Evolutionary conservation across 2,888 invertebrate genomes (phyloP).

Genomic region (Didymodactylos carnosus): DNA sequence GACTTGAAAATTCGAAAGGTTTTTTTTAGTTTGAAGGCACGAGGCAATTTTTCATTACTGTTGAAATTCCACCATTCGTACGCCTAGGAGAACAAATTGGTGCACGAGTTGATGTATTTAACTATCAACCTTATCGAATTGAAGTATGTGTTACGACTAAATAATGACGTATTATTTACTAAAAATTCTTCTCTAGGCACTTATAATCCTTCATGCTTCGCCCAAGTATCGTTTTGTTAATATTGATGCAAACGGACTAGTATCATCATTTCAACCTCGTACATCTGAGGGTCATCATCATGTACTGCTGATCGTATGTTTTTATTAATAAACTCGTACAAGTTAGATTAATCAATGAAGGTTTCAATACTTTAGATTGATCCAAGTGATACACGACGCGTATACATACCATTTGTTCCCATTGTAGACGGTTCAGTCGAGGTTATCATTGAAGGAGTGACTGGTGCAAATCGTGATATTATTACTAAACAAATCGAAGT

Average conservation of each 20-base stretch:
- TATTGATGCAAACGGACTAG: neutral
- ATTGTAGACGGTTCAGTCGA: neutral
- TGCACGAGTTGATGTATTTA: slow-evolving; percentile 71
- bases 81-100: slow-evolving; percentile 81
- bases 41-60: slow-evolving; percentile 79
- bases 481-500: neutral
- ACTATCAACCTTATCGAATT: slow-evolving; percentile 53
- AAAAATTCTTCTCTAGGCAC: neutral
- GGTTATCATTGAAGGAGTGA: neutral
- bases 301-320: neutral
- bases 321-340: neutral
- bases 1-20: too few species aligned
- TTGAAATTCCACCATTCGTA: slow-evolving; percentile 64
- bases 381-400: neutral
- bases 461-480: neutral
- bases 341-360: too few species aligned
- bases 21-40: slow-evolving; percentile 45
- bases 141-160: neutral
- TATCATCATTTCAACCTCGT: neutral
- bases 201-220: neutral
- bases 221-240: slow-evolving; percentile 6
- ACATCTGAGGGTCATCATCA: neutral
- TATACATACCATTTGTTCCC: neutral
- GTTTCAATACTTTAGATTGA: neutral
- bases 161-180: neutral